Base-by-base conservation (phyloP, 1,140 invertebrate genomes). In the Latrodectus geometricus region DNA sequence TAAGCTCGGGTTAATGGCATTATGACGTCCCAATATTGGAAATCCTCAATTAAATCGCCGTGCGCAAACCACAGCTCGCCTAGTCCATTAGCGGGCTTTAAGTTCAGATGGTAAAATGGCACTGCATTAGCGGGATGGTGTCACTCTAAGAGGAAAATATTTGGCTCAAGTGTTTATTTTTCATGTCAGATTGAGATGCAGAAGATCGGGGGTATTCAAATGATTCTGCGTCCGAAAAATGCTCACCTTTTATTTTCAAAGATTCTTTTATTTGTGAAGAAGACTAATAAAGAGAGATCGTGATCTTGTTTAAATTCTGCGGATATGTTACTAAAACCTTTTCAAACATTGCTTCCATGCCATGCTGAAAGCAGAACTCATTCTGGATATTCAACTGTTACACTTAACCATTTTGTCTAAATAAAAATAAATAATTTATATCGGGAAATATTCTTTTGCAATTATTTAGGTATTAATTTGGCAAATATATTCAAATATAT, bases 21-120 rank as follows among this genome's bases (percentile, higher is more conserved):
- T 76, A 76, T 76, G 74, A 76, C 74, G 74, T 76, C 21, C 74
- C 74, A 76, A 76, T 76, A 76, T 76, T 61, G 74, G 52, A 14
- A 76, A 20, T 23, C 54, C 52, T 21, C 74, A 76, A 76, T 76
- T 76, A 76, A 76, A 76, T 76, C 74, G 74, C 50, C 21, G 54
- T 54, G 74, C 74, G 52, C 21, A 76, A 76, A 76, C 74, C 74
- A 20, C 74, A 20, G 12, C 74, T 56, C 74, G 54, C 35, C 50
- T 52, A 54, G 52, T 76, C 74, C 74, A 76, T 76, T 76, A 76
- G 52, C 52, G 21, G 21, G 52, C 52, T 76, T 61, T 61, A 76
- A 61, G 52, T 56, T 61, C 21, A 61, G 74, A 61, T 61, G 52
- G 74, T 56, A 76, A 76, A 76, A 76, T 76, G 74, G 52, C 74